Percentiles rank a stretch among this genome's conserved stretches.
phyloP scores from a whole-genome alignment of 2,888 invertebrate species.

The Ceraclea dissimilis region DNA sequence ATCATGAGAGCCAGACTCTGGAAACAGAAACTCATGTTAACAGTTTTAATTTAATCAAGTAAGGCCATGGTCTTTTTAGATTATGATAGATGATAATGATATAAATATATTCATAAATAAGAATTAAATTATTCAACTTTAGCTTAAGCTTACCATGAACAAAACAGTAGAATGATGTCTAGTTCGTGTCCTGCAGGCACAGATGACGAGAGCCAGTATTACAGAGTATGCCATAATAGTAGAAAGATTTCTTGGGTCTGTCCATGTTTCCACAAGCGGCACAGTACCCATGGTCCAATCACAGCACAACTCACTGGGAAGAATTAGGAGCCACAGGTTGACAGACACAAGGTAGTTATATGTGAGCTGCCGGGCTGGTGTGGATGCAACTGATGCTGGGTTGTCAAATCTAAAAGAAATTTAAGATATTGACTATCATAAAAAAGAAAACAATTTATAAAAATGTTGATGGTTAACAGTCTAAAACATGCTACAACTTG shows the following conservation, averaged over 20 bases:
- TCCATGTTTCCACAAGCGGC: constrained; percentile 70
- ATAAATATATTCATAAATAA: too few relatives aligned
- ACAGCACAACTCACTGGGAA: constrained; percentile 87
- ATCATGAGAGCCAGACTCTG: constrained; percentile 81
- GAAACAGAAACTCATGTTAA: constrained; percentile 32
- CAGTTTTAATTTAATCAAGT: too few relatives aligned
- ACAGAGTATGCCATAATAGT: constrained; percentile 63
- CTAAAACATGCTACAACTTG: too few relatives aligned
- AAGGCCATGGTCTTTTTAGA: too few relatives aligned
- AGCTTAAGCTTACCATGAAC: constrained; percentile 45
- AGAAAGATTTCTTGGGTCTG: constrained; percentile 74
- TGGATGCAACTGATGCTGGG: constrained; percentile 83
- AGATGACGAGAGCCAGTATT: constrained; percentile 50
- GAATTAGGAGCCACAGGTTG: constrained; percentile 83
- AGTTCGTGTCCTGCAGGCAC: constrained; percentile 49
- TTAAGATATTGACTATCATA: background rate
- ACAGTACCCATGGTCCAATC: constrained; percentile 99
- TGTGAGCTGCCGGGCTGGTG: constrained; percentile 81
- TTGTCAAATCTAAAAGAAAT: constrained; percentile 75
- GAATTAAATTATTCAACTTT: too few relatives aligned
- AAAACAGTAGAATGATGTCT: constrained; percentile 52
- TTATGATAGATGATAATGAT: too few relatives aligned
- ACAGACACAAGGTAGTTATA: constrained; percentile 88
- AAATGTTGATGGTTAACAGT: too few relatives aligned
- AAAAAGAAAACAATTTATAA: background rate